Percentiles rank a stretch among this genome's conserved stretches.
Conservation (phyloP, 2,113 vertebrate species). For the Acanthisitta chloris region DNA sequence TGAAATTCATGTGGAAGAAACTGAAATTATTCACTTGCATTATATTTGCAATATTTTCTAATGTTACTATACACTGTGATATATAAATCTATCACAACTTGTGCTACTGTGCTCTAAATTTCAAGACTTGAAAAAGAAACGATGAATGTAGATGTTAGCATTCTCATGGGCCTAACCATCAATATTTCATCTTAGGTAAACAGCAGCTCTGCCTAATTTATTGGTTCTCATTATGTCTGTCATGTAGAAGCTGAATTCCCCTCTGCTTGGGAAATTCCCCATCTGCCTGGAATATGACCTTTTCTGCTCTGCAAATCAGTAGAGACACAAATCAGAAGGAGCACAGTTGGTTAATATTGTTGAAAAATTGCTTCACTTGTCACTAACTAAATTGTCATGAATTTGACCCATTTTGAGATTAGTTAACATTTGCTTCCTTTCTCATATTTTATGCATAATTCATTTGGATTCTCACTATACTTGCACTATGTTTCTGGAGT, state of each 20-base stretch:
- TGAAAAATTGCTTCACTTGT: conserved; percentile 72
- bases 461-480: conserved; percentile 51
- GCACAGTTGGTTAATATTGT: conserved; percentile 77
- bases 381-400: conserved; percentile 72
- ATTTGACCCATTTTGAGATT: conserved; percentile 76
- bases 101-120: conserved; percentile 71
- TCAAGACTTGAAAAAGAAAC: conserved; percentile 56
- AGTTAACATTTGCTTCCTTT: conserved; percentile 72
- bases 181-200: conserved; percentile 82
- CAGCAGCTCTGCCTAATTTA: conserved; percentile 81
- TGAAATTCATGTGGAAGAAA: conserved; percentile 39
- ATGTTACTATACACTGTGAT: conserved; percentile 71
- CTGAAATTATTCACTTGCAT: conserved; percentile 16
- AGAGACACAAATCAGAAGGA: conserved; percentile 52
- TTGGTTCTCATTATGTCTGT: conserved; percentile 80
- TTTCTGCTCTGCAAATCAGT: conserved; percentile 76
- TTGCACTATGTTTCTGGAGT: not conserved
- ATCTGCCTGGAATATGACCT: conserved; percentile 73
- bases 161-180: conserved; percentile 71
- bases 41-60: conserved; percentile 70
- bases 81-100: conserved; percentile 72
- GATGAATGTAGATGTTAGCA: conserved; percentile 77
- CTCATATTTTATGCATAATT: conserved; percentile 69
- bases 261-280: conserved; percentile 50
- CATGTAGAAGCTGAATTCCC: conserved; percentile 67